Base-by-base conservation (phyloP, 2,797 vertebrate species). In the Hoplostethus mediterraneus region DNA sequence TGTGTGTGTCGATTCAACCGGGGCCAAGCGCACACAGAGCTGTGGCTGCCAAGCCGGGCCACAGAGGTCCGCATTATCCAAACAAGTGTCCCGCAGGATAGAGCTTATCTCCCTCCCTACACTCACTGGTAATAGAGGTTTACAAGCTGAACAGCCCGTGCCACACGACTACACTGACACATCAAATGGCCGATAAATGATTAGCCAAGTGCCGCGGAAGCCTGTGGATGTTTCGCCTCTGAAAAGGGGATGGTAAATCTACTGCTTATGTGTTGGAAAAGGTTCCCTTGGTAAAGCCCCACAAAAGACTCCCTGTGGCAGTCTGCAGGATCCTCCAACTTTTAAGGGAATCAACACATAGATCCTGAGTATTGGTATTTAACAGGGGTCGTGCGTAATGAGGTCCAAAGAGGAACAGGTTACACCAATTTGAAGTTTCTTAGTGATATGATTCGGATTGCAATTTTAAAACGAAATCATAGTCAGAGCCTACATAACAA, bases 21-120 rank as follows among this genome's bases (percentile, higher is more conserved):
- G 79, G 81, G 87, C 87, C 90, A 91, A 83, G 64, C 56, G 75
- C 82, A 57, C 80, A 77, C 73, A 86, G 67, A 84, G 80, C 77
- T 67, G 73, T 48, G 67, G 65, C 51, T 72, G 63, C 73, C 68
- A 75, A 70, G 80, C 56, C 61, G 70, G 73, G 66, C 77, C 85
- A 63, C 74, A 69, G 53, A 82, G 84, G 80, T 87, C 80, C 67
- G 31, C 55, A 12, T 73, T 88, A 78, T 90, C 75, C 85, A 92
- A 92, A 93, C 87, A 89, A 63, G 55, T 21, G 56, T 68, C 55
- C 77, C 30, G 71, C 73, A 67, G 85, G 78, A 87, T 38, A 28
- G 68, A 40, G 75, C 83, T 82, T 87, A 88, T 89, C 85, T 77
- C 45, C 25, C 12, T 14, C 55, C 2, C 52, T 16, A 77, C 82